Base-by-base conservation (phyloP, 2,888 invertebrate species). In the Abscondita cerata region DNA sequence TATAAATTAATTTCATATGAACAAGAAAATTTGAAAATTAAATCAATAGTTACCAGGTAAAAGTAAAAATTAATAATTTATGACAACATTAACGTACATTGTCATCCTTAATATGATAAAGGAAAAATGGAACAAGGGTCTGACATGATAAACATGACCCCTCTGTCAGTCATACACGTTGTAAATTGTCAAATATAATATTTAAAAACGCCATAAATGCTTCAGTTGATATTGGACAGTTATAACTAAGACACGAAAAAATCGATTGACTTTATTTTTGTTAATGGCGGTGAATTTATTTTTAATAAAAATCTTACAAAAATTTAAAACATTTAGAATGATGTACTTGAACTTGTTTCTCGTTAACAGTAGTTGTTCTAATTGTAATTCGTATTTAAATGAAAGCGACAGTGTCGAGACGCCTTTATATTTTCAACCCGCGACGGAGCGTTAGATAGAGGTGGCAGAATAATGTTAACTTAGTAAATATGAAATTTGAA, bases 401-500 rank as follows among this genome's bases (percentile, higher is more conserved):
- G 50, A 33, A 58, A 46, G 58, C 20, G 58, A 58, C 58, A 50
- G 54, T 64, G 71, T 70, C 69, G 66, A 64, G 72, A 70, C 67
- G 59, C 62, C 53, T 58, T 46, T 12, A 41, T 47, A 31, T 40
- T 19, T 44, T 46, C 2, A 25, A 38, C 47, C 16, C 38, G 57
- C 70, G 71, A 67, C 68, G 70, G 62, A 73, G 67, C 70, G 62
- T 65, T 64, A 55, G 44, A 50, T 59, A 44, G 59, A 73, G 74
- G 75, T 74, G 74, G 70, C 69, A 66, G 73, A 71, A 72, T 73
- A 74, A 74, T 77, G 76, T 78, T 77, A 73, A 75, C 75, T 75
- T 70, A 64, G 76, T 73, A 78, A 78, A 79, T 79, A 78, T 79
- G 77, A 76, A 76, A 77, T 77, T 75, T 75, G 76, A 77, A 77